A percentile compares a stretch with the other conserved stretches of the same genome.
phyloP scores from a whole-genome alignment of 2,113 vertebrate genomes.

The Sciurus niger region DNA sequence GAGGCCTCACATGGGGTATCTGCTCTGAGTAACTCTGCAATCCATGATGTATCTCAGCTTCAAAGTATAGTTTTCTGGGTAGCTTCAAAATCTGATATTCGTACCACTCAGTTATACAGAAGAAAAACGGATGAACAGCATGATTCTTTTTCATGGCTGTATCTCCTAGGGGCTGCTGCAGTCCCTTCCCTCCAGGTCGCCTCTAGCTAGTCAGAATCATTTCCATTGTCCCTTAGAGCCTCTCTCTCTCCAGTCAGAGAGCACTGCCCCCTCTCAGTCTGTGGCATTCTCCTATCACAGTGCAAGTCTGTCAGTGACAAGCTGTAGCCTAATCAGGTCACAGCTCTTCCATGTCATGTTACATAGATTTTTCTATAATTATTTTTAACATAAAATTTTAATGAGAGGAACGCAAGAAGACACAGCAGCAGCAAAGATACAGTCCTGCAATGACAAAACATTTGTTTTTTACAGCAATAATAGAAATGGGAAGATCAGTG shows the following conservation, averaged over 20 bases:
- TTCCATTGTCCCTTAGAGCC: neutral
- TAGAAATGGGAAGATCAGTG: neutral
- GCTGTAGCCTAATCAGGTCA: conserved; percentile 20
- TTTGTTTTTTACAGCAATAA: conserved; percentile 46
- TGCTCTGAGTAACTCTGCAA: neutral
- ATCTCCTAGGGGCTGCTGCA: neutral
- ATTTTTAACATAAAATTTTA: conserved; percentile 65
- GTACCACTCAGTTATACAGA: neutral
- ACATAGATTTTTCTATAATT: conserved; percentile 50
- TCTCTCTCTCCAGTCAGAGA: conserved; percentile 25
- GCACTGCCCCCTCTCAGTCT: neutral
- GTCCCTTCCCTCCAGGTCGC: neutral
- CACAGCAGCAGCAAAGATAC: neutral
- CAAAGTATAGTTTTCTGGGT: conserved; percentile 17
- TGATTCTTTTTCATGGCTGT: neutral
- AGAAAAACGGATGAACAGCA: neutral
- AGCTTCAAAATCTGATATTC: conserved; percentile 42
- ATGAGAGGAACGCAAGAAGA: conserved; percentile 15
- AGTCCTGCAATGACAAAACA: neutral
- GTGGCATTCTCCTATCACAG: neutral
- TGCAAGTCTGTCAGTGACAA: neutral
- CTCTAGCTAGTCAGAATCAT: neutral
- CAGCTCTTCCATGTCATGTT: conserved; percentile 37
- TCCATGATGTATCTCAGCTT: neutral
- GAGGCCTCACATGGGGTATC: neutral